A percentile compares a stretch with the other conserved stretches of the same genome.
Evolutionary conservation across 2,888 invertebrate genomes (phyloP).

Genomic region (Desoria tigrina): DNA sequence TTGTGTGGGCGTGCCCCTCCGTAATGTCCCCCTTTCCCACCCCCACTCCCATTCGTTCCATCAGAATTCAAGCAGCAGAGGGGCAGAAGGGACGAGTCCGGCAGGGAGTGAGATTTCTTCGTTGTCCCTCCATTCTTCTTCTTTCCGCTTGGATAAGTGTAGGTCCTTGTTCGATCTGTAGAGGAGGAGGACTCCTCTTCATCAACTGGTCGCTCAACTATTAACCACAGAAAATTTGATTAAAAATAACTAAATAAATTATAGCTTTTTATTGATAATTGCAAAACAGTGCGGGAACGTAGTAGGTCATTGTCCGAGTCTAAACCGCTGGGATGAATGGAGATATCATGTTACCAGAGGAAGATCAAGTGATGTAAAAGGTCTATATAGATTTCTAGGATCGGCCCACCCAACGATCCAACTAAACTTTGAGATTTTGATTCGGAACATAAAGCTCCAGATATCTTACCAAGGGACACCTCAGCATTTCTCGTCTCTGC

Average conservation of each 20-base stretch:
- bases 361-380: no score
- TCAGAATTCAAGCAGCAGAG: slow-evolving; percentile 44
- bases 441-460: no score
- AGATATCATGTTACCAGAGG: no score
- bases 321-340: no score
- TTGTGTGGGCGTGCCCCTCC: slow-evolving; percentile 30
- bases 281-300: neutral
- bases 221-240: no score
- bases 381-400: no score
- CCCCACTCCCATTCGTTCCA: slow-evolving; percentile 19
- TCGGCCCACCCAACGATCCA: no score
- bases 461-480: no score
- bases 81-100: slow-evolving; percentile 46
- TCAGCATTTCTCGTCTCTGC: no score
- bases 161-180: slow-evolving; percentile 24
- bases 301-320: neutral
- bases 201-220: slow-evolving; percentile 32
- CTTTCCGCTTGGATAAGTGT: slow-evolving; percentile 19
- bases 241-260: neutral
- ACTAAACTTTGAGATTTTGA: no score
- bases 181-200: slow-evolving; percentile 32
- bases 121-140: slow-evolving; percentile 24
- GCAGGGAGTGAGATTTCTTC: slow-evolving; percentile 51
- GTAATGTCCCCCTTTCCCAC: slow-evolving; percentile 18
- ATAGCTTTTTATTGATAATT: neutral